These are phyloP conservation scores for Brachyptera risi DNA, from an alignment of 2,888 invertebrate species.

Conservation along the genomic window DNA sequence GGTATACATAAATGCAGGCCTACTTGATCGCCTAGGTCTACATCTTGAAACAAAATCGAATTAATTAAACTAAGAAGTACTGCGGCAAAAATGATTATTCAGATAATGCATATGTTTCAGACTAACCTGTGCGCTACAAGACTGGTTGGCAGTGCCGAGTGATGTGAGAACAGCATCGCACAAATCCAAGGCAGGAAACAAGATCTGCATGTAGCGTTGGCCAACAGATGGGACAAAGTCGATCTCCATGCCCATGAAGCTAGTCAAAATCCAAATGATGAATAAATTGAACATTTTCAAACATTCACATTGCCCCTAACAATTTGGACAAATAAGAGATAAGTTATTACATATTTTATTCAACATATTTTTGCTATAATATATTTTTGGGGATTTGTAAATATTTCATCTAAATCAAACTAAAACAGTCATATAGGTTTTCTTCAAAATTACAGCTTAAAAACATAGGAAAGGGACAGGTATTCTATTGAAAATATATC, in stretches of 20 bases:
- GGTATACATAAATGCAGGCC: no score
- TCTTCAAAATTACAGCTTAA: no score
- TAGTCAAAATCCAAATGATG: neutral
- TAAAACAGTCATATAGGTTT: no score
- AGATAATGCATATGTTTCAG: neutral
- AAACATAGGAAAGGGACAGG: no score
- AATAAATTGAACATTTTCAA: neutral
- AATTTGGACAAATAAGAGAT: neutral
- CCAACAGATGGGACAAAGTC: conserved; percentile 60
- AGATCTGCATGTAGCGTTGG: conserved; percentile 73
- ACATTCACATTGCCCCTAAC: neutral
- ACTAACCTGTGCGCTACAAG: conserved; percentile 66
- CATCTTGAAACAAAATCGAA: no score
- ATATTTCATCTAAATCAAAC: no score
- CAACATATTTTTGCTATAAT: no score
- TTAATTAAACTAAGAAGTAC: no score
- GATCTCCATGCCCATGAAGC: conserved; percentile 26
- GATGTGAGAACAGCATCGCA: conserved; percentile 79
- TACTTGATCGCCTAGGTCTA: no score
- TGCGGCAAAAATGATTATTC: neutral
- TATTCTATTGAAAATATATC: no score
- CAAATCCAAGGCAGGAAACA: conserved; percentile 75
- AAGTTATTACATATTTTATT: neutral
- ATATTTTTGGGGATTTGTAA: no score
- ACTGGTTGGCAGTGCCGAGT: conserved; percentile 77